phyloP scores from a whole-genome alignment of 2,888 invertebrate genomes.

The Ectemnius lituratus region DNA sequence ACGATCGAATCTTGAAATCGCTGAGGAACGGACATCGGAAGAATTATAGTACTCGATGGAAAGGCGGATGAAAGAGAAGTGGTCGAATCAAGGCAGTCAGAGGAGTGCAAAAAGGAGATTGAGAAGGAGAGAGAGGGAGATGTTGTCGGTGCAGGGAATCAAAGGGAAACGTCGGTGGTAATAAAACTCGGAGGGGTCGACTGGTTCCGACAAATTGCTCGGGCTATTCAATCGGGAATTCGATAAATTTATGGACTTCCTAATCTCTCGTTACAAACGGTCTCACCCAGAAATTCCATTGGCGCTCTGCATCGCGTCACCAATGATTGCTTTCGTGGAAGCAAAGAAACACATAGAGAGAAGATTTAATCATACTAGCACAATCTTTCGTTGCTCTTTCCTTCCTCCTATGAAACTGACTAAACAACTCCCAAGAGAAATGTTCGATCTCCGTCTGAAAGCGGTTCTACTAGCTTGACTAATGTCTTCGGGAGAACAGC shows the following conservation, averaged over 20 bases:
- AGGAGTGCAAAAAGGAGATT: conserved; percentile 26
- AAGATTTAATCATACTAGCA: neutral
- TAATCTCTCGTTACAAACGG: conserved; percentile 39
- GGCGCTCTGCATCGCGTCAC: conserved; percentile 7
- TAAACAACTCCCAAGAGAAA: too few species aligned
- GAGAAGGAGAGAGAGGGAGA: conserved; percentile 13
- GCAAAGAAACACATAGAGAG: neutral
- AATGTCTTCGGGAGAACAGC: too few species aligned
- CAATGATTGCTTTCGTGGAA: neutral
- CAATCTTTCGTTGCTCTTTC: too few species aligned
- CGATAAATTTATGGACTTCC: conserved; percentile 55
- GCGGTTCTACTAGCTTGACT: too few species aligned
- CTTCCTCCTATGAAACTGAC: too few species aligned
- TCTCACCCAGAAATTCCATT: conserved; percentile 13
- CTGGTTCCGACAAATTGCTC: conserved; percentile 50
- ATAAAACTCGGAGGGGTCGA: conserved; percentile 41
- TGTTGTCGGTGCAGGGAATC: conserved; percentile 30
- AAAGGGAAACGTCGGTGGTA: conserved; percentile 37
- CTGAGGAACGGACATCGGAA: conserved; percentile 14
- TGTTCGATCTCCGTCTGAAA: too few species aligned
- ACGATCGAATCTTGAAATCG: too few species aligned
- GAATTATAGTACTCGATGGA: neutral
- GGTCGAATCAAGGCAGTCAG: neutral
- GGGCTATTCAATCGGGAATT: conserved; percentile 49
- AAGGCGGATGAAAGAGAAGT: conserved; percentile 4